Conservation (phyloP, 2,797 vertebrate genomes). For the Okamejei kenojei region DNA sequence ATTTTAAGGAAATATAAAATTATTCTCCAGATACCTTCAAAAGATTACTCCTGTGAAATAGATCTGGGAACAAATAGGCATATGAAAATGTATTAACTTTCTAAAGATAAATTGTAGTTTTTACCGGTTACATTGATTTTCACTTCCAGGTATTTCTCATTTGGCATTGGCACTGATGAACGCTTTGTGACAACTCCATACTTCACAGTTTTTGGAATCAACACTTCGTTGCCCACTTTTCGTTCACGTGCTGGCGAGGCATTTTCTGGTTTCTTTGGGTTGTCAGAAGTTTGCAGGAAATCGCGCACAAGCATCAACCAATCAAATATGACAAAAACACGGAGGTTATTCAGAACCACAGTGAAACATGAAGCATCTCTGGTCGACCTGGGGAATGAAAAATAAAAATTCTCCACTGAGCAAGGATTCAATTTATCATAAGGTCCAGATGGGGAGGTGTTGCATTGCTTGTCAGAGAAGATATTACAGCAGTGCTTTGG, state of each 20-base stretch:
- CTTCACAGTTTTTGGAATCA: constrained; percentile 85
- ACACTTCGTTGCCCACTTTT: constrained; percentile 50
- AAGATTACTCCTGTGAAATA: not conserved
- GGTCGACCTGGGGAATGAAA: constrained; percentile 64
- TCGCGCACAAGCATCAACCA: constrained; percentile 83
- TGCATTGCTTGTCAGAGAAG: too few species aligned
- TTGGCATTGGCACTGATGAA: constrained; percentile 72
- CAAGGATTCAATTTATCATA: not conserved
- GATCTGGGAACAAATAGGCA: not conserved
- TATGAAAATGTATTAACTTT: not conserved
- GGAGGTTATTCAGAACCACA: constrained; percentile 87
- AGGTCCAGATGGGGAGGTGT: too few species aligned
- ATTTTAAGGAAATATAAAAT: constrained; percentile 1
- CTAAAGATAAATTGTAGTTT: constrained; percentile 14
- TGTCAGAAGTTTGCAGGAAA: constrained; percentile 70
- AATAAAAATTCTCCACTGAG: not conserved
- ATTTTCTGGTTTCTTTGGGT: constrained; percentile 50
- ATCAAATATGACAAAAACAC: constrained; percentile 93
- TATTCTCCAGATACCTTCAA: not conserved
- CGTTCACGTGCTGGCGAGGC: constrained; percentile 47
- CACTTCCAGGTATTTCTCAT: constrained; percentile 79
- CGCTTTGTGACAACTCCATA: constrained; percentile 88
- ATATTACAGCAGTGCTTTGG: too few species aligned
- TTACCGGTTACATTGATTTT: constrained; percentile 92
- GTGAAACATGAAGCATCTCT: constrained; percentile 89